These are phyloP conservation scores for Choristoneura rosaceana DNA, from an alignment of 2,888 invertebrate species.

Conservation along the genomic window DNA sequence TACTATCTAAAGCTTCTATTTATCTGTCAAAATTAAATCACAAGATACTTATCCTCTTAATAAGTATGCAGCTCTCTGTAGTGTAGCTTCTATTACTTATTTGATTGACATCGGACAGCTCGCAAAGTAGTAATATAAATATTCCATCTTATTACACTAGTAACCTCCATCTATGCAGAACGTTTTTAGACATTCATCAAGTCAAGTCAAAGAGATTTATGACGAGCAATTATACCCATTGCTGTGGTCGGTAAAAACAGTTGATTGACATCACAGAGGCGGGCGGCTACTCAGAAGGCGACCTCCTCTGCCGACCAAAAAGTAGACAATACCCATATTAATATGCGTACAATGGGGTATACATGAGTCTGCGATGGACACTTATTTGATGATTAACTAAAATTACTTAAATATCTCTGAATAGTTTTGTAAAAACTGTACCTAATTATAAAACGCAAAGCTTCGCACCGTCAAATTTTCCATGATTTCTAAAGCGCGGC, in stretches of 20 bases:
- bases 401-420: too few relatives aligned
- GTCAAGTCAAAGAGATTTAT: constrained; percentile 73
- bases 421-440: too few relatives aligned
- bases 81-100: constrained; percentile 7
- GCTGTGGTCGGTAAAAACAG: constrained; percentile 58
- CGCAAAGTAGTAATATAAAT: constrained; percentile 35
- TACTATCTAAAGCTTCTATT: neutral
- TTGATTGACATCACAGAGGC: constrained; percentile 63
- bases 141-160: constrained; percentile 31
- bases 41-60: neutral
- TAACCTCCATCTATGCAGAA: constrained; percentile 31
- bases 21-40: neutral
- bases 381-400: too few relatives aligned
- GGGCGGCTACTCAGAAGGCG: constrained; percentile 41
- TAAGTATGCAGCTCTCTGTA: neutral
- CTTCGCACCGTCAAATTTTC: too few relatives aligned
- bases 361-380: neutral
- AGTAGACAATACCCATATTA: constrained; percentile 27
- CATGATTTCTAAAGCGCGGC: too few relatives aligned
- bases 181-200: constrained; percentile 66
- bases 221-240: constrained; percentile 68
- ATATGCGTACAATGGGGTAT: neutral
- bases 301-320: constrained; percentile 27
- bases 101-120: constrained; percentile 32
- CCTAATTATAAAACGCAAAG: too few relatives aligned